phyloP scores from a whole-genome alignment of 2,888 invertebrate genomes.

The Agrilus biguttatus region DNA sequence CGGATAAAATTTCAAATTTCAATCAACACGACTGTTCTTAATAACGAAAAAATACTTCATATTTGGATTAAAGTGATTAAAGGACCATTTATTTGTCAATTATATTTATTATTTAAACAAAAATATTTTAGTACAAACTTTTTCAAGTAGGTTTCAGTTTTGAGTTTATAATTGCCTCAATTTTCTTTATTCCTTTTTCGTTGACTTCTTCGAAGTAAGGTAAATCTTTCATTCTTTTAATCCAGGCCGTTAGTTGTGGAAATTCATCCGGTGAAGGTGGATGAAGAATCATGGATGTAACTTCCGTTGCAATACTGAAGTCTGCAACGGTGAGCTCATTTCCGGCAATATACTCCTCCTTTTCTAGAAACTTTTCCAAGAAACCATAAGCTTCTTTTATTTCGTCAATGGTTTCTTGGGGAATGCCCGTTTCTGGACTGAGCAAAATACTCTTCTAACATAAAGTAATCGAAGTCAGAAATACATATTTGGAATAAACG shows the following conservation, averaged over 20 bases:
- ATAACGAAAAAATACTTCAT: too few relatives aligned
- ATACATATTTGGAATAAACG: too few relatives aligned
- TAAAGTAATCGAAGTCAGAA: too few relatives aligned
- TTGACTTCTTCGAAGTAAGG: conserved; percentile 14
- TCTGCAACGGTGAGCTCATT: conserved; percentile 40
- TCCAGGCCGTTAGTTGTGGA: conserved; percentile 21
- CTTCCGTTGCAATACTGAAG: conserved; percentile 27
- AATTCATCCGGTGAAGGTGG: conserved; percentile 22
- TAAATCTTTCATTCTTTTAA: conserved; percentile 18
- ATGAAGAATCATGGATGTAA: conserved; percentile 20
- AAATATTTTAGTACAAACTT: too few relatives aligned
- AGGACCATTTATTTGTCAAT: too few relatives aligned
- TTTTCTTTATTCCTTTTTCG: conserved; percentile 1
- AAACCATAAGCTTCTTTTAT: conserved; percentile 30
- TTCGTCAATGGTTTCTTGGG: conserved; percentile 4
- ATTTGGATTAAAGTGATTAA: too few relatives aligned
- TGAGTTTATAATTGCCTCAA: too few relatives aligned
- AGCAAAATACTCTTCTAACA: too few relatives aligned
- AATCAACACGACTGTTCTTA: too few relatives aligned
- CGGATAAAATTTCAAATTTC: too few relatives aligned
- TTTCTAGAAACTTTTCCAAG: conserved; percentile 33
- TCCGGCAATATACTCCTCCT: conserved; percentile 35
- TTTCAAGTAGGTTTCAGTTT: too few relatives aligned
- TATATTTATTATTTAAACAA: too few relatives aligned
- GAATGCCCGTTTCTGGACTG: neutral